Conservation (phyloP, 2,888 invertebrate genomes). For the Eremobia ochroleuca region DNA sequence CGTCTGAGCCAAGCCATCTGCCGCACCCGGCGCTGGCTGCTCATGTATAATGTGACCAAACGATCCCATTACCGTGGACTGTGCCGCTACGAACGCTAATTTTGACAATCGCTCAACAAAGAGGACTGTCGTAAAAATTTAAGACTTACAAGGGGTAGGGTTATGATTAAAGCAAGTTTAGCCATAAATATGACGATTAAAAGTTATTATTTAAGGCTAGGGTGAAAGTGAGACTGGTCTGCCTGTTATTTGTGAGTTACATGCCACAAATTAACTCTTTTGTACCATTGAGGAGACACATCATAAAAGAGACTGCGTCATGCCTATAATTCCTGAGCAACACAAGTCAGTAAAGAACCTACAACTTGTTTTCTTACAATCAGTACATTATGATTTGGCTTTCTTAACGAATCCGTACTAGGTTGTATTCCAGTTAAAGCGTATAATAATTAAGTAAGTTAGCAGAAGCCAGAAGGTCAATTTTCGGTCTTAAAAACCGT, state of each 20-base stretch:
- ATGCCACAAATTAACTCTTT: constrained; percentile 3
- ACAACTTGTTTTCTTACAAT: not conserved
- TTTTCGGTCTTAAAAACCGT: not conserved
- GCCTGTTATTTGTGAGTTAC: constrained; percentile 1
- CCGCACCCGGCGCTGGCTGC: constrained; percentile 81
- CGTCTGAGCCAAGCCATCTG: constrained; percentile 82
- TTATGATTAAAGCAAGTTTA: constrained; percentile 70
- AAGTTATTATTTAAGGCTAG: constrained; percentile 45
- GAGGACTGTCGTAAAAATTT: constrained; percentile 68
- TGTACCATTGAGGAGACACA: not conserved
- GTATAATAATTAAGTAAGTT: not conserved
- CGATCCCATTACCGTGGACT: constrained; percentile 70
- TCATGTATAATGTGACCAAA: constrained; percentile 77
- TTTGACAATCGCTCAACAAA: constrained; percentile 60
- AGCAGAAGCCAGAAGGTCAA: not conserved
- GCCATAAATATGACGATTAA: constrained; percentile 50
- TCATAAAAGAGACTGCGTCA: not conserved
- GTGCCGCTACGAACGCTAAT: constrained; percentile 59
- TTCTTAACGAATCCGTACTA: not conserved
- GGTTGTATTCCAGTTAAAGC: not conserved
- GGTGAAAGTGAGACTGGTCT: constrained; percentile 40
- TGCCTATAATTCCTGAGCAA: not conserved
- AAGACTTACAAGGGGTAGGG: constrained; percentile 64
- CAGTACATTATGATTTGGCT: not conserved
- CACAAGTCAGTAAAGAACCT: not conserved